Evolutionary conservation across 2,113 vertebrate genomes (phyloP).

Genomic region (Poeciliopsis occidentalis): DNA sequence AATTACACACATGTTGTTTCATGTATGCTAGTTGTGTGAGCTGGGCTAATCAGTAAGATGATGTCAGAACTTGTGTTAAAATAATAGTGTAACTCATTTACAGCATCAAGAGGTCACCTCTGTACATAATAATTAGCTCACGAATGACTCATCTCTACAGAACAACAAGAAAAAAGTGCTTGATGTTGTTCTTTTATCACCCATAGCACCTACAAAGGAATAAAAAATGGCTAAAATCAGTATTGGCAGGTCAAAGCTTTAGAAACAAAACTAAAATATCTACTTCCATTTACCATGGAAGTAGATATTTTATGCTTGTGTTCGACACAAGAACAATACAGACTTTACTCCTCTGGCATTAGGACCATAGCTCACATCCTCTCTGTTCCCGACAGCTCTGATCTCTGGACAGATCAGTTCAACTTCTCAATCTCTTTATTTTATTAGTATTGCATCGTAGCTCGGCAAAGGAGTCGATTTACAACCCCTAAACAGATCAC

Average conservation of each 20-base stretch:
- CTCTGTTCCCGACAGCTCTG: constrained; percentile 42
- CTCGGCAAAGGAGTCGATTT: constrained; percentile 63
- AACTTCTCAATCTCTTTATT: constrained; percentile 70
- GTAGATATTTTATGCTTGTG: not conserved
- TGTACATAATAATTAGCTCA: too few species aligned
- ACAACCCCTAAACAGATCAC: constrained; percentile 75
- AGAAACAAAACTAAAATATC: not conserved
- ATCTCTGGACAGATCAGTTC: constrained; percentile 61
- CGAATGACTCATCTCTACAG: too few species aligned
- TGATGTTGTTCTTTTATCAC: too few species aligned
- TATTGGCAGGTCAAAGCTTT: not conserved
- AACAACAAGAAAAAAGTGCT: too few species aligned
- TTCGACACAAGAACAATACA: not conserved
- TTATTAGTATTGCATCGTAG: constrained; percentile 69
- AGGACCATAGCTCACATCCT: too few species aligned
- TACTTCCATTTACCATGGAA: not conserved
- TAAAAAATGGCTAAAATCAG: not conserved
- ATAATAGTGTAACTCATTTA: too few species aligned
- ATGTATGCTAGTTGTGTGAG: too few species aligned
- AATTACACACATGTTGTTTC: too few species aligned
- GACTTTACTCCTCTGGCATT: not conserved
- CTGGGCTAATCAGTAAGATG: too few species aligned
- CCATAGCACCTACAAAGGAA: too few species aligned
- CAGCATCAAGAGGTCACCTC: too few species aligned
- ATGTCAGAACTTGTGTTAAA: too few species aligned